These are phyloP conservation scores for Spheniscus mendiculus DNA, from an alignment of 2,113 vertebrate species.

Conservation along the genomic window DNA sequence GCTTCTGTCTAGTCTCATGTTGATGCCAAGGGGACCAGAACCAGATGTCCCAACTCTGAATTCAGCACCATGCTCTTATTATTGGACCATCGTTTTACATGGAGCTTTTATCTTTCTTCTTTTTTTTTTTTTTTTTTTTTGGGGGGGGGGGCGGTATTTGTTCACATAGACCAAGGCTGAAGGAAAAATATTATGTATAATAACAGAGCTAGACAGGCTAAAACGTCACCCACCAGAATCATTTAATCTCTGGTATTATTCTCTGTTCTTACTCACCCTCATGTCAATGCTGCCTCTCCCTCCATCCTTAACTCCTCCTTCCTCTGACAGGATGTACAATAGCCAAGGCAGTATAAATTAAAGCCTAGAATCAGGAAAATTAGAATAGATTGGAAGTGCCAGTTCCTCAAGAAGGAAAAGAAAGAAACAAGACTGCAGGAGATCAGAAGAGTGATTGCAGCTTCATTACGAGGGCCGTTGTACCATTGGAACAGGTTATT, in stretches of 20 bases:
- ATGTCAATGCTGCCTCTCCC: background rate
- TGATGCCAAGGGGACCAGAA: background rate
- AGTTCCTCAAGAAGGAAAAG: conserved; percentile 13
- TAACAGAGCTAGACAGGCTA: background rate
- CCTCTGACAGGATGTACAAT: conserved; percentile 33
- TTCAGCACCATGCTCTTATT: background rate
- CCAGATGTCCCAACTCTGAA: background rate
- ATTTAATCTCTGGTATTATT: background rate
- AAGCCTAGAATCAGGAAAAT: conserved; percentile 25
- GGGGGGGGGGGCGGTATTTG: background rate
- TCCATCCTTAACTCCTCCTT: background rate
- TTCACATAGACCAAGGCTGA: background rate
- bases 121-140: background rate
- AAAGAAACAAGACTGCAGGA: background rate
- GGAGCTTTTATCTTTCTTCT: background rate
- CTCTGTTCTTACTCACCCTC: background rate
- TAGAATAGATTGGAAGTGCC: conserved; percentile 46
- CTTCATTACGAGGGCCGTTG: conserved; percentile 28
- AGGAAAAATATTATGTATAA: background rate
- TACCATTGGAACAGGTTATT: conserved; percentile 40
- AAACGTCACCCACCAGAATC: background rate
- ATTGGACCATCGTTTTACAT: background rate
- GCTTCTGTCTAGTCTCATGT: background rate
- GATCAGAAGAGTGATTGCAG: conserved; percentile 59
- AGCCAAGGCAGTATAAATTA: conserved; percentile 37